Conservation (phyloP, 2,888 invertebrate species). For the Idaea aversata region DNA sequence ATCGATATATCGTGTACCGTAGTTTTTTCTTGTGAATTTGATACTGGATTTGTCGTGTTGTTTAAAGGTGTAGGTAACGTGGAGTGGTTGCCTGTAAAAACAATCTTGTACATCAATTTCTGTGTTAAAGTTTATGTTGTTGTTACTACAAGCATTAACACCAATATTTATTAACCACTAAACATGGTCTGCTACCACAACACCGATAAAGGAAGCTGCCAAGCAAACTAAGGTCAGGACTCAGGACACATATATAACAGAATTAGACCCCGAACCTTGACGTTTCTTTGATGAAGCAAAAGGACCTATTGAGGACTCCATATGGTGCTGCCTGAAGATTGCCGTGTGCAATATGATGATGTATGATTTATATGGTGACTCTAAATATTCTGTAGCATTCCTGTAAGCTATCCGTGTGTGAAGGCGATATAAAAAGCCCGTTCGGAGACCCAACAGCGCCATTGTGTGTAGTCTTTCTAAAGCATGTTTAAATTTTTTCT, state of each 20-base stretch:
- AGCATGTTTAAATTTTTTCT: constrained; percentile 81
- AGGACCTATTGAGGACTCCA: constrained; percentile 66
- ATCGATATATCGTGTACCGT: constrained; percentile 59
- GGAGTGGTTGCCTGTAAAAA: constrained; percentile 69
- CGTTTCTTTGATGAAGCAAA: constrained; percentile 57
- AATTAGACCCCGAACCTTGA: constrained; percentile 63
- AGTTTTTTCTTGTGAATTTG: constrained; percentile 54
- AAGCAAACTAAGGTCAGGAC: constrained; percentile 51
- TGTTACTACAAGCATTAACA: constrained; percentile 22
- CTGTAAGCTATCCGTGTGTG: constrained; percentile 76
- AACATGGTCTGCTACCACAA: constrained; percentile 26
- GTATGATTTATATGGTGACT: constrained; percentile 59
- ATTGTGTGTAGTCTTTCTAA: constrained; percentile 67
- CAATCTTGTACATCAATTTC: constrained; percentile 32
- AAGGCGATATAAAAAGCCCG: constrained; percentile 76
- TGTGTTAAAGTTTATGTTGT: constrained; percentile 12
- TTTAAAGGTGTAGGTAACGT: constrained; percentile 56
- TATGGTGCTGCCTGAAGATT: constrained; percentile 66
- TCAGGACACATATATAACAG: constrained; percentile 46
- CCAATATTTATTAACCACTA: constrained; percentile 16
- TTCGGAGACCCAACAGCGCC: constrained; percentile 65
- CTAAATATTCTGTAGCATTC: constrained; percentile 65
- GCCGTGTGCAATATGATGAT: constrained; percentile 65
- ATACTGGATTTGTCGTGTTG: constrained; percentile 52
- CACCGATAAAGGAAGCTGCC: constrained; percentile 36